phyloP scores from a whole-genome alignment of 2,888 invertebrate species.

The Epiblema foenella region DNA sequence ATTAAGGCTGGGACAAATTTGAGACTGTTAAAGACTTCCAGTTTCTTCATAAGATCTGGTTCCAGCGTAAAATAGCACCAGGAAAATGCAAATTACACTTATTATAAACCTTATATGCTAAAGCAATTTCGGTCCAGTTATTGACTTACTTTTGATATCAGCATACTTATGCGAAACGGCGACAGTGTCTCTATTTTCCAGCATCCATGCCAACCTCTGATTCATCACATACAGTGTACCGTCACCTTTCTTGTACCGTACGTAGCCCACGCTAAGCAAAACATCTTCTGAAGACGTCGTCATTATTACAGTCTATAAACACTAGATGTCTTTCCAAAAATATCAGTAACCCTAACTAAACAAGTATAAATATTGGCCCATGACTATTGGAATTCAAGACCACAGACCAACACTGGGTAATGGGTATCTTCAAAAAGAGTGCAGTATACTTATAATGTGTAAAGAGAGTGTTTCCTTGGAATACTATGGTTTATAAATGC shows the following conservation, averaged over 20 bases:
- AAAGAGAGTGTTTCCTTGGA: conserved; percentile 3
- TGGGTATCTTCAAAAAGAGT: conserved; percentile 1
- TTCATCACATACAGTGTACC: conserved; percentile 98
- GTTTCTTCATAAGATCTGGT: background rate
- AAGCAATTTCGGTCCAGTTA: background rate
- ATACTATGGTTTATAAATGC: conserved; percentile 41
- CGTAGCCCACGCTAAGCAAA: conserved; percentile 95
- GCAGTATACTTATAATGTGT: conserved; percentile 3
- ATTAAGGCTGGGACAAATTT: background rate
- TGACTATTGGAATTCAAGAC: conserved; percentile 33
- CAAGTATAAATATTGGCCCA: conserved; percentile 39
- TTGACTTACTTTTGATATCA: conserved; percentile 95
- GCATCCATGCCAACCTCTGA: conserved; percentile 98
- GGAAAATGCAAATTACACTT: conserved; percentile 3
- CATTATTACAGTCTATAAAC: conserved; percentile 75
- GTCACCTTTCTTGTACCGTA: conserved; percentile 98
- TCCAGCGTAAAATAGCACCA: background rate
- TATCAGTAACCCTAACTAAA: conserved; percentile 26
- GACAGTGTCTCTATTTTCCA: conserved; percentile 95
- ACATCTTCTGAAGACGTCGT: conserved; percentile 98
- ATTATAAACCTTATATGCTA: background rate
- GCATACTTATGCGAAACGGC: conserved; percentile 97
- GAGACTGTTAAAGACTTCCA: background rate
- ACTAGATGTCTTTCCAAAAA: conserved; percentile 18
- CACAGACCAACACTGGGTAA: conserved; percentile 11